These are phyloP conservation scores for Machaerirhynchus nigripectus DNA, from an alignment of 2,113 vertebrate genomes.

Conservation along the genomic window DNA sequence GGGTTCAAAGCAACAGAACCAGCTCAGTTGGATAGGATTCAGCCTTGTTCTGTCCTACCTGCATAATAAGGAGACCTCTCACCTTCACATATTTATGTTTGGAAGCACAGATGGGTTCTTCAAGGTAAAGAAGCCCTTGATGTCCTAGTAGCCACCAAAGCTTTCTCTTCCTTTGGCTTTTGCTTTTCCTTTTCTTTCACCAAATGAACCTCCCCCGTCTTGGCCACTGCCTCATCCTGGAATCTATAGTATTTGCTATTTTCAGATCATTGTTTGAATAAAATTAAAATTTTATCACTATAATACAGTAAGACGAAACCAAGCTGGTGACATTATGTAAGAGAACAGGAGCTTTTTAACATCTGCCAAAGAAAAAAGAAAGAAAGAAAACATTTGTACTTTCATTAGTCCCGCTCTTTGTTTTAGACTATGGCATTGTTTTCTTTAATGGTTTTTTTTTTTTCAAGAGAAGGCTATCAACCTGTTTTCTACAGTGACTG, in stretches of 20 bases:
- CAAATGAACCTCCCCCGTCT: not conserved
- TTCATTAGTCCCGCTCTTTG: not conserved
- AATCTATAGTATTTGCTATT: not conserved
- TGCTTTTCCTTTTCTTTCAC: not conserved
- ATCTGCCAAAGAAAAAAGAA: not conserved
- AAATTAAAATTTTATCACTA: not conserved
- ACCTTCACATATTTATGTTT: not conserved
- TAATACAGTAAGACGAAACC: not conserved
- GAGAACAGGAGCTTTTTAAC: not conserved
- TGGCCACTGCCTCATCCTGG: not conserved
- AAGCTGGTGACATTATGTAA: not conserved
- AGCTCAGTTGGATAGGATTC: not conserved
- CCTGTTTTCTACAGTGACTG: not conserved
- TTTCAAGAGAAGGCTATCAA: not conserved
- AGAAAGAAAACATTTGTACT: not conserved
- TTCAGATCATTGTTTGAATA: not conserved
- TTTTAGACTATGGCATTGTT: not conserved
- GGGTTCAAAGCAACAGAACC: not conserved
- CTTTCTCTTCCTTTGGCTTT: not conserved
- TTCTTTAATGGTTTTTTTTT: accelerated
- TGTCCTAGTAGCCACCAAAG: not conserved
- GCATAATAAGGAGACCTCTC: not conserved
- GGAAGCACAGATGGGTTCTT: not conserved
- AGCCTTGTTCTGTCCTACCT: not conserved
- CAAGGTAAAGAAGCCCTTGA: not conserved